Conservation (phyloP, 1,140 invertebrate species). For the Ips typographus region DNA sequence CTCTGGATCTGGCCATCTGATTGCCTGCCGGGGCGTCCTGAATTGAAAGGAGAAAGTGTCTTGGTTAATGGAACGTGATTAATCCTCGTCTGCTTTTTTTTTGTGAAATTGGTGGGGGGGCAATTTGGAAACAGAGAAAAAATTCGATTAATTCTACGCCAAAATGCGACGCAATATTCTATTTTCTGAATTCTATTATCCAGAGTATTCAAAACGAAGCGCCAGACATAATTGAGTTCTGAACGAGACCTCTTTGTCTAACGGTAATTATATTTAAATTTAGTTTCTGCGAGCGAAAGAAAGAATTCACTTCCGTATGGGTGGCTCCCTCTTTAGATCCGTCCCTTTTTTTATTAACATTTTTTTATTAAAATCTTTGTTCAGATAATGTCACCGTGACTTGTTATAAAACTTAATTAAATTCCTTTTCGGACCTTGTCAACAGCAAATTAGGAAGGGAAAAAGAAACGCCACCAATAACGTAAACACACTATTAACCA, state of each 20-base stretch:
- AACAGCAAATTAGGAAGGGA: neutral
- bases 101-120: neutral
- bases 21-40: slow-evolving; percentile 11
- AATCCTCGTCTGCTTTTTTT: slow-evolving; percentile 18
- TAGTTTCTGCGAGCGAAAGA: neutral
- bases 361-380: slow-evolving; percentile 5
- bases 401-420: slow-evolving; percentile 5
- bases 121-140: neutral
- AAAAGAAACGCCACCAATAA: neutral
- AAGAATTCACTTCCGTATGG: neutral
- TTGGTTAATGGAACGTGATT: slow-evolving; percentile 18
- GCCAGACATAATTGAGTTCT: neutral
- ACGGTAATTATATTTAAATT: slow-evolving; percentile 1
- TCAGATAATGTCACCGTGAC: neutral
- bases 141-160: neutral
- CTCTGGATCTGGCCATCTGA: slow-evolving; percentile 22
- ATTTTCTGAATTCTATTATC: neutral
- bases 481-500: no score
- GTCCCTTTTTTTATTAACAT: slow-evolving; percentile 1
- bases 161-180: neutral
- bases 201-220: neutral
- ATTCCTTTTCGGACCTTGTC: neutral
- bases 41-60: slow-evolving; percentile 12
- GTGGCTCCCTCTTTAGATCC: neutral
- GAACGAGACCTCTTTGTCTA: neutral